These are phyloP conservation scores for Ophraella communa DNA, from an alignment of 2,888 invertebrate species.

Conservation along the genomic window DNA sequence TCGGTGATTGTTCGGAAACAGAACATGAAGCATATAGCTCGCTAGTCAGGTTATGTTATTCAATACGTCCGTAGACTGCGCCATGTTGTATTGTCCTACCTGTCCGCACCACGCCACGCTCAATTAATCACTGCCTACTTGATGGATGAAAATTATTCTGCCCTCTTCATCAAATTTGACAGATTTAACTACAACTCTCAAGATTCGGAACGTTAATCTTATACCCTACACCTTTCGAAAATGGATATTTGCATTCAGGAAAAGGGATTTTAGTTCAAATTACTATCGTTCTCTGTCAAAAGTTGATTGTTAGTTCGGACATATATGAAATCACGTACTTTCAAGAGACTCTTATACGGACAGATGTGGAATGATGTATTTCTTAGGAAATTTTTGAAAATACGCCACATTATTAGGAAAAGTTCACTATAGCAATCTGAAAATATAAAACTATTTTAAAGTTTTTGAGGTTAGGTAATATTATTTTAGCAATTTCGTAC, in stretches of 20 bases:
- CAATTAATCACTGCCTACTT: conserved; percentile 56
- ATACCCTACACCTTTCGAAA: conserved; percentile 9
- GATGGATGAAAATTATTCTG: conserved; percentile 57
- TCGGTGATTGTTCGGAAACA: conserved; percentile 13
- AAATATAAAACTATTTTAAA: no score
- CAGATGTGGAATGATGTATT: not conserved
- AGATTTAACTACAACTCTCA: conserved; percentile 43
- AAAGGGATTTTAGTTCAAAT: not conserved
- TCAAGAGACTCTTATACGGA: not conserved
- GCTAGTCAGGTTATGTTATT: conserved; percentile 44
- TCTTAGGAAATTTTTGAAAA: not conserved
- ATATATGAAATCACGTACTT: not conserved
- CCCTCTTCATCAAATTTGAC: conserved; percentile 52
- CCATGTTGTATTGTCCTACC: conserved; percentile 55
- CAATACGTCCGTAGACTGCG: conserved; percentile 50
- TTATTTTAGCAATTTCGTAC: no score
- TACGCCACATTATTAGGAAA: no score
- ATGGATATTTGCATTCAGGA: conserved; percentile 20
- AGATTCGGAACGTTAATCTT: conserved; percentile 40
- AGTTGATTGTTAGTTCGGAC: conserved; percentile 2
- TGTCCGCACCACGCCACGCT: conserved; percentile 55
- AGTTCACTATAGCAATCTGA: no score
- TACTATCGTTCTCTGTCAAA: conserved; percentile 6
- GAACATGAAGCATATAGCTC: conserved; percentile 7
- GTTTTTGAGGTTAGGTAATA: no score